These are phyloP conservation scores for Paedocypris sp. DNA, from an alignment of 2,113 vertebrate genomes.

Conservation along the genomic window DNA sequence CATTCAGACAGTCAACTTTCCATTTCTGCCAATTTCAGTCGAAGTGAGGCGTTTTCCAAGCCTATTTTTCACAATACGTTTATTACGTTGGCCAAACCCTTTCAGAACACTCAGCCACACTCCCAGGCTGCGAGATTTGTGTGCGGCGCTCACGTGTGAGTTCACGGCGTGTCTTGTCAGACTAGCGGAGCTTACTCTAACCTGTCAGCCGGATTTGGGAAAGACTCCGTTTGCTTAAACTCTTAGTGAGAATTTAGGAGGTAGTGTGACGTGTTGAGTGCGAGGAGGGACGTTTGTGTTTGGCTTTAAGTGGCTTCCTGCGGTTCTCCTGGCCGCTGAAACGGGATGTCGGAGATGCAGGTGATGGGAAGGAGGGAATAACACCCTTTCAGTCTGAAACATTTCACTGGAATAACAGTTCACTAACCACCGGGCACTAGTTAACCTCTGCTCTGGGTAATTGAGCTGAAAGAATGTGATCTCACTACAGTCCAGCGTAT, in stretches of 20 bases:
- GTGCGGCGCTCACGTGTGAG: background rate
- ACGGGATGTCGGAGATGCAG: slow-evolving; percentile 19
- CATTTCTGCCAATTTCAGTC: too few species aligned
- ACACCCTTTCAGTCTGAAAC: slow-evolving; percentile 23
- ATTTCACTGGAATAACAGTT: slow-evolving; percentile 38
- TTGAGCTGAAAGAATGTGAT: slow-evolving; percentile 21
- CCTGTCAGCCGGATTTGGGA: slow-evolving; percentile 22
- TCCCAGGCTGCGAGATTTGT: background rate
- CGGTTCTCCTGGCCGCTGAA: slow-evolving; percentile 23
- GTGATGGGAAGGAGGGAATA: slow-evolving; percentile 30
- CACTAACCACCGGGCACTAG: slow-evolving; percentile 27
- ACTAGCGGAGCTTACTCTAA: slow-evolving; percentile 5
- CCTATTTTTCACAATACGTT: slow-evolving; percentile 17
- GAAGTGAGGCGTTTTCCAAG: too few species aligned
- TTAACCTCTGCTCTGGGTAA: slow-evolving; percentile 24
- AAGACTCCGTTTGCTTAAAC: slow-evolving; percentile 32
- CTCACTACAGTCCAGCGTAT: slow-evolving; percentile 27
- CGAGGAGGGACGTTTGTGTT: background rate
- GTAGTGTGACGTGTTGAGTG: background rate
- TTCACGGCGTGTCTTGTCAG: background rate
- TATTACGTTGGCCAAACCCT: slow-evolving; percentile 22
- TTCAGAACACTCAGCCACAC: slow-evolving; percentile 10
- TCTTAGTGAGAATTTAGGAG: background rate
- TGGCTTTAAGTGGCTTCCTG: slow-evolving; percentile 10
- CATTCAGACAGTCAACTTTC: too few species aligned